Evolutionary conservation across 2,113 vertebrate species (phyloP).

Genomic region (Chelonoidis abingdonii): DNA sequence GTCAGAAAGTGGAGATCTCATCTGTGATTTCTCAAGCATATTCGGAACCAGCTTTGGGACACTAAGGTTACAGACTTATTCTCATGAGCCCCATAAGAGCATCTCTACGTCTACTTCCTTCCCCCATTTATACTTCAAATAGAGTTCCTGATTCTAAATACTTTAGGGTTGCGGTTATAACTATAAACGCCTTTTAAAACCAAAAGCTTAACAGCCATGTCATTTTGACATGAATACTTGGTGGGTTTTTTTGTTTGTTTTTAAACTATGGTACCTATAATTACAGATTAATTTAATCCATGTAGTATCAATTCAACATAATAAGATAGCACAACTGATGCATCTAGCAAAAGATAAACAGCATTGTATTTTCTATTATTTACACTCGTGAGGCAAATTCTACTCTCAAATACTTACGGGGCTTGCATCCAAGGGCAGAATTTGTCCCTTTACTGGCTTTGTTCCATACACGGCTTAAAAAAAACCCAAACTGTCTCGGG

Average conservation of each 20-base stretch:
- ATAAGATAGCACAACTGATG: constrained; percentile 35
- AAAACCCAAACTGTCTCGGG: neutral
- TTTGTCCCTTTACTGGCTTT: neutral
- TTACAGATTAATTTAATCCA: constrained; percentile 6
- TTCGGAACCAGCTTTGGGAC: constrained; percentile 21
- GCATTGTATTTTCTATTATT: neutral
- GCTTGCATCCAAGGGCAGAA: neutral
- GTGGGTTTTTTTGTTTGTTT: neutral
- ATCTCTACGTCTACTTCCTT: neutral
- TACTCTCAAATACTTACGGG: neutral
- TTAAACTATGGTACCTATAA: neutral
- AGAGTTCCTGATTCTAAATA: neutral
- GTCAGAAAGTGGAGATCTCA: neutral
- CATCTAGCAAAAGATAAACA: neutral
- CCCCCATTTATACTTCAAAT: neutral
- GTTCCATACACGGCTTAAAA: neutral
- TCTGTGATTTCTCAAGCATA: neutral
- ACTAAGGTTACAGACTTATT: neutral
- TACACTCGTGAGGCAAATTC: neutral
- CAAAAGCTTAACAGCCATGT: constrained; percentile 1
- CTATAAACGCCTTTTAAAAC: constrained; percentile 30
- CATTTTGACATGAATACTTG: constrained; percentile 18
- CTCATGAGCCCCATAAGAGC: constrained; percentile 24
- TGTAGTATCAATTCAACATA: neutral
- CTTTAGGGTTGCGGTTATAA: neutral